Percentiles rank a stretch among this genome's conserved stretches.
phyloP scores from a whole-genome alignment of 2,113 vertebrate genomes.

The Eurystomus gularis region DNA sequence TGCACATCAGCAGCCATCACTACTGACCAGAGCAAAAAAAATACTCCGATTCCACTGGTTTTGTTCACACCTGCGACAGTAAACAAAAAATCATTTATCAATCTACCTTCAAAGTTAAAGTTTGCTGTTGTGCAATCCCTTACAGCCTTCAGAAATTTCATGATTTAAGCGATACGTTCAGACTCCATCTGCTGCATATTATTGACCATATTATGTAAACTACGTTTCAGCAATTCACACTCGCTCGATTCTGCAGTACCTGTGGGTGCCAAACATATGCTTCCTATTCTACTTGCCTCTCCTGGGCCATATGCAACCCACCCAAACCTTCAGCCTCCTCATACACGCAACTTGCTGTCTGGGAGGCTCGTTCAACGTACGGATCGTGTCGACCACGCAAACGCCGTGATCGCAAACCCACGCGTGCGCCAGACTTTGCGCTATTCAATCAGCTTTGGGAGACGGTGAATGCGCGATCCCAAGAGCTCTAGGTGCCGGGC shows the following conservation, averaged over 20 bases:
- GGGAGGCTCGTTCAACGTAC: not conserved
- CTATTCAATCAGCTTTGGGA: too few relatives aligned
- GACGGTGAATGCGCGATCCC: rapidly evolving
- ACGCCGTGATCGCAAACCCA: rapidly evolving
- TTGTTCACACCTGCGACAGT: not conserved
- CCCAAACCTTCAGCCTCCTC: not conserved
- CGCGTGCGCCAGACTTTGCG: not conserved
- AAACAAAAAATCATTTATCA: not conserved
- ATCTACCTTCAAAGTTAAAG: not conserved
- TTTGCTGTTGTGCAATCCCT: constrained; percentile 15
- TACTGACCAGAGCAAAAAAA: not conserved
- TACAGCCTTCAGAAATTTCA: not conserved
- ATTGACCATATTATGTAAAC: constrained; percentile 61
- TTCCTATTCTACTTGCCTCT: constrained; percentile 49
- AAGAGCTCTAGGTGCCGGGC: not conserved
- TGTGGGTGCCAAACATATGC: constrained; percentile 64
- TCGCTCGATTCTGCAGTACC: constrained; percentile 42
- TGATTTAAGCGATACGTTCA: not conserved
- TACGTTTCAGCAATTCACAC: constrained; percentile 33
- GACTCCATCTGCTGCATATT: constrained; percentile 57
- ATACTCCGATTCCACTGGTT: not conserved
- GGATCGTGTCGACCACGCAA: not conserved
- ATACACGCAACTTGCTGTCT: not conserved
- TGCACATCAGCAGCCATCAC: rapidly evolving
- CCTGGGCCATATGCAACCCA: constrained; percentile 32